phyloP scores from a whole-genome alignment of 2,797 vertebrate genomes.

The Galaxias olidus region DNA sequence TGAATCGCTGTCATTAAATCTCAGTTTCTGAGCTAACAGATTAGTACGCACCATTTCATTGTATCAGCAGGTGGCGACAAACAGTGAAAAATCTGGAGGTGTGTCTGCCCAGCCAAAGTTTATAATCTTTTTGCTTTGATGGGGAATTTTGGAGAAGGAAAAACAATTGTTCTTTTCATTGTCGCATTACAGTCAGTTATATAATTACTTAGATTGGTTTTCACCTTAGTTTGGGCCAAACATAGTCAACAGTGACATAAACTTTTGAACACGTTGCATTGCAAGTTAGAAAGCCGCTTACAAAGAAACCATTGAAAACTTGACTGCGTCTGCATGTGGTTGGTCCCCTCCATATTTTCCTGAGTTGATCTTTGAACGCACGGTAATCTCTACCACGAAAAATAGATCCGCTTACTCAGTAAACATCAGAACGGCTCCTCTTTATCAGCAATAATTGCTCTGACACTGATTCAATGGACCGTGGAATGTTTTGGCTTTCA shows the following conservation, averaged over 20 bases:
- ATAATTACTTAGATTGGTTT: not conserved
- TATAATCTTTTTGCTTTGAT: too few species aligned
- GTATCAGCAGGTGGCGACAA: too few species aligned
- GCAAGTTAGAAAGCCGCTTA: constrained; percentile 32
- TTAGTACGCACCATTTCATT: too few species aligned
- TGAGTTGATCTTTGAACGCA: constrained; percentile 61
- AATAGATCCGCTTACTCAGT: not conserved
- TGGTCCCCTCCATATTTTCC: constrained; percentile 30
- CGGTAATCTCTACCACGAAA: constrained; percentile 19
- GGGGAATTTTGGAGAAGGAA: too few species aligned
- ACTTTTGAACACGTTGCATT: constrained; percentile 25
- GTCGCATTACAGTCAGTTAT: not conserved
- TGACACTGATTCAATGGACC: constrained; percentile 15
- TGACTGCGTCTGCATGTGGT: constrained; percentile 31
- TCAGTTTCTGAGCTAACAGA: too few species aligned
- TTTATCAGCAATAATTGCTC: not conserved
- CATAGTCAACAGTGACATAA: too few species aligned
- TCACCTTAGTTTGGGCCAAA: not conserved
- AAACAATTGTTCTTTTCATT: not conserved
- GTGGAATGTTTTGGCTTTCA: not conserved
- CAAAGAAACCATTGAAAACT: constrained; percentile 38
- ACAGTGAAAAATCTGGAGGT: too few species aligned
- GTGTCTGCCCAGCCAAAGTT: too few species aligned
- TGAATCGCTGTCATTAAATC: too few species aligned
- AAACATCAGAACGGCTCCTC: not conserved